A percentile compares a stretch with the other conserved stretches of the same genome.
phyloP scores from a whole-genome alignment of 2,113 vertebrate genomes.

The Pseudopipra pipra region DNA sequence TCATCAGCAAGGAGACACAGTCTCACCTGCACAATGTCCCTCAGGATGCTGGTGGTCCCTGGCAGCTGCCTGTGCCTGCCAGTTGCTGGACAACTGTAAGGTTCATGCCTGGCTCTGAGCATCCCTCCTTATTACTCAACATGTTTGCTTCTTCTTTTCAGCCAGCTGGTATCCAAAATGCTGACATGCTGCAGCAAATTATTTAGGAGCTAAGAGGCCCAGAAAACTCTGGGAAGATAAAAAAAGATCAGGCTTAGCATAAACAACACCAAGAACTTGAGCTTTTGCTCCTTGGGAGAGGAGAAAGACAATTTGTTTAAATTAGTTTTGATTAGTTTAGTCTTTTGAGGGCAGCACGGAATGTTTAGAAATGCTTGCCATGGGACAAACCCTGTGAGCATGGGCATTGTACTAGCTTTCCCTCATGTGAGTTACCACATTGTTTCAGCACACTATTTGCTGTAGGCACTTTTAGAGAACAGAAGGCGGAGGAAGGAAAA shows the following conservation, averaged over 20 bases:
- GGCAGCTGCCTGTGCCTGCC: background rate
- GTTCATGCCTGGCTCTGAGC: background rate
- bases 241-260: background rate
- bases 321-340: background rate
- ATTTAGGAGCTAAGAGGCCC: background rate
- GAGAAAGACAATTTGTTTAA: background rate
- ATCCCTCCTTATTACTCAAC: background rate
- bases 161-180: constrained; percentile 9
- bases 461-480: background rate
- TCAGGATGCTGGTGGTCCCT: background rate
- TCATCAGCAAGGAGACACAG: background rate
- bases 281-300: background rate
- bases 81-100: constrained; percentile 58
- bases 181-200: background rate
- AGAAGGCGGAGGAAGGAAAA: background rate
- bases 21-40: background rate
- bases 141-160: background rate
- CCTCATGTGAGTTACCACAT: background rate
- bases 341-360: background rate
- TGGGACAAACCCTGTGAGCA: background rate
- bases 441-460: background rate
- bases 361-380: background rate
- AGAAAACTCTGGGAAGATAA: background rate
- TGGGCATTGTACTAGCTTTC: background rate
- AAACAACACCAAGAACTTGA: background rate